Evolutionary conservation across 2,888 invertebrate genomes (phyloP).

Genomic region (Phragmatobia fuliginosa): DNA sequence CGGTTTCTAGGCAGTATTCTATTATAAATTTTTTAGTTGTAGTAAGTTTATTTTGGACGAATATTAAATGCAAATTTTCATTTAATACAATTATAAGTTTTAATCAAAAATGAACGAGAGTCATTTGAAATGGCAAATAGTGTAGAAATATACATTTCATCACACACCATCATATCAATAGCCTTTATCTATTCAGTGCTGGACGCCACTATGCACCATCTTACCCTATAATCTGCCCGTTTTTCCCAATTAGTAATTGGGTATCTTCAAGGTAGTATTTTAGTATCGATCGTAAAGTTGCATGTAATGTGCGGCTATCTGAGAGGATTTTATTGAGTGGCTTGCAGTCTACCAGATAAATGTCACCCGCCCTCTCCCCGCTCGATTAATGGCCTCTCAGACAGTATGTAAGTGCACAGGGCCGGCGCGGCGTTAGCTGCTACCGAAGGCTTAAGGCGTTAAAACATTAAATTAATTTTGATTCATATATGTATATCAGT

Average conservation of each 20-base stretch:
- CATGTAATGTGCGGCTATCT: conserved; percentile 25
- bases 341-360: conserved; percentile 59
- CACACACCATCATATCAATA: too few relatives aligned
- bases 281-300: conserved; percentile 30
- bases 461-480: too few relatives aligned
- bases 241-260: background rate
- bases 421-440: conserved; percentile 22
- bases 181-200: too few relatives aligned
- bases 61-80: too few relatives aligned
- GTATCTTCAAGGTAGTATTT: background rate
- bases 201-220: background rate
- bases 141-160: too few relatives aligned
- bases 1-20: too few relatives aligned
- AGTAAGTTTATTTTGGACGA: too few relatives aligned
- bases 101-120: too few relatives aligned
- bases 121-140: too few relatives aligned
- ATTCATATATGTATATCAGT: too few relatives aligned
- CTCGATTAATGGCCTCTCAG: conserved; percentile 75
- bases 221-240: background rate
- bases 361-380: conserved; percentile 55
- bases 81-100: too few relatives aligned
- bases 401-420: conserved; percentile 64
- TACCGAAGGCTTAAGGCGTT: background rate
- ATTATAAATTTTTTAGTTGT: too few relatives aligned
- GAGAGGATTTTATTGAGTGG: conserved; percentile 44